phyloP scores from a whole-genome alignment of 2,888 invertebrate species.

The Lottia gigantea region DNA sequence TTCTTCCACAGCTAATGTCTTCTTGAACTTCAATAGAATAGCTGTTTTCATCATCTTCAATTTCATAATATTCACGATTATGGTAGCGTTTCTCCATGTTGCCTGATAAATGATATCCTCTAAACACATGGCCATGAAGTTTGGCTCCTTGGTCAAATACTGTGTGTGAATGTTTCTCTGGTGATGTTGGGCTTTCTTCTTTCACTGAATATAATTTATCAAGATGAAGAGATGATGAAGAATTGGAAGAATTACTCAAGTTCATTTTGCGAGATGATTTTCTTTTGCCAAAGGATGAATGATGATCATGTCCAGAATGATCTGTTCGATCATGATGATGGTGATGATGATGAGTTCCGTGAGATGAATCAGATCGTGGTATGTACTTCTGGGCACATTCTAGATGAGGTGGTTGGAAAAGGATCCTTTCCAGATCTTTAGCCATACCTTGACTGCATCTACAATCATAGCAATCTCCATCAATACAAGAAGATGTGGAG shows the following conservation, averaged over 20 bases:
- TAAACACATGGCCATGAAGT: neutral
- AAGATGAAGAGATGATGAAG: slow-evolving; percentile 22
- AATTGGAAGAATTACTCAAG: slow-evolving; percentile 7
- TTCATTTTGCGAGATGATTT: neutral
- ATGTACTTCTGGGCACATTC: slow-evolving; percentile 31
- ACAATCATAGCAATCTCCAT: slow-evolving; percentile 45
- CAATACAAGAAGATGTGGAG: slow-evolving; percentile 53
- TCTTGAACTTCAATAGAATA: slow-evolving; percentile 8
- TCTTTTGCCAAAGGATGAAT: neutral
- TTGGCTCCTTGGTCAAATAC: slow-evolving; percentile 8
- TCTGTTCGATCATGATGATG: slow-evolving; percentile 8
- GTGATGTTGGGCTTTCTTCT: slow-evolving; percentile 52
- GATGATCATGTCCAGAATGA: slow-evolving; percentile 2
- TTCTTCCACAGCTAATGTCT: slow-evolving; percentile 34
- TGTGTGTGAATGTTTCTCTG: slow-evolving; percentile 31
- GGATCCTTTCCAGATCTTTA: slow-evolving; percentile 45
- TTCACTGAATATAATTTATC: slow-evolving; percentile 49
- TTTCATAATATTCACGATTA: slow-evolving; percentile 10
- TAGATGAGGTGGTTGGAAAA: slow-evolving; percentile 57
- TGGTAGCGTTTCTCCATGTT: slow-evolving; percentile 10
- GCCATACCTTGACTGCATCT: slow-evolving; percentile 31
- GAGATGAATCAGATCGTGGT: neutral
- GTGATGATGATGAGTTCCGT: slow-evolving; percentile 1
- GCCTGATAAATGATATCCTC: slow-evolving; percentile 4
- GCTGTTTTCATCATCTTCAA: slow-evolving; percentile 1